Conservation (phyloP, 2,888 invertebrate species). For the Cetonia aurata region DNA sequence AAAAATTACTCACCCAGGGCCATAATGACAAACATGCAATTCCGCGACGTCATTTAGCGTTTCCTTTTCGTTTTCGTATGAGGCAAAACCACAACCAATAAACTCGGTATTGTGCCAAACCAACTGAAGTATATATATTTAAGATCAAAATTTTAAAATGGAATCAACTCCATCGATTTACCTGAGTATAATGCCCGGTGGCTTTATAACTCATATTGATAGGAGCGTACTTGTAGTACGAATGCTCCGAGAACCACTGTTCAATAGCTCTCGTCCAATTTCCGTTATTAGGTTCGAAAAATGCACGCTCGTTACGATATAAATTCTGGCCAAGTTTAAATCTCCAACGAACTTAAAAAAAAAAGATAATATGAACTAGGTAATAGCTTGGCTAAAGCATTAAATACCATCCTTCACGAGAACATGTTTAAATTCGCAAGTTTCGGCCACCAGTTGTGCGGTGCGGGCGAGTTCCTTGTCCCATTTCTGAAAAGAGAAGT, state of each 20-base stretch:
- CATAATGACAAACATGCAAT: conserved; percentile 42
- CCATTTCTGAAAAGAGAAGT: conserved; percentile 9
- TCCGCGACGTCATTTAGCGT: neutral
- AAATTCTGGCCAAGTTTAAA: conserved; percentile 25
- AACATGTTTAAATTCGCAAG: neutral
- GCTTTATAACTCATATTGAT: neutral
- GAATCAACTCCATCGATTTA: neutral
- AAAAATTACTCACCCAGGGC: conserved; percentile 41
- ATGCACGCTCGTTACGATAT: neutral
- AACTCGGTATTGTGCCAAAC: conserved; percentile 32
- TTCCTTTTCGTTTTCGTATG: neutral
- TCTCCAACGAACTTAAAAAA: conserved; percentile 9
- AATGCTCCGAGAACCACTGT: conserved; percentile 23
- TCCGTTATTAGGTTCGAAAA: neutral
- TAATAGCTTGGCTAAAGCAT: neutral
- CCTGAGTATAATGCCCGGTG: conserved; percentile 42
- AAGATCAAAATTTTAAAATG: neutral
- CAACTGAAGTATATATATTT: conserved; percentile 1
- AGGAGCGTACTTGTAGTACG: conserved; percentile 9
- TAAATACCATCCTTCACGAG: conserved; percentile 3
- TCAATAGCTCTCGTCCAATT: conserved; percentile 26
- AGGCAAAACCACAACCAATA: conserved; percentile 41
- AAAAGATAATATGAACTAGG: neutral
- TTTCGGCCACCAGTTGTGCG: conserved; percentile 15
- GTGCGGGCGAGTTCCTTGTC: neutral